Conservation (phyloP, 2,888 invertebrate genomes). For the Fragum sueziense region DNA sequence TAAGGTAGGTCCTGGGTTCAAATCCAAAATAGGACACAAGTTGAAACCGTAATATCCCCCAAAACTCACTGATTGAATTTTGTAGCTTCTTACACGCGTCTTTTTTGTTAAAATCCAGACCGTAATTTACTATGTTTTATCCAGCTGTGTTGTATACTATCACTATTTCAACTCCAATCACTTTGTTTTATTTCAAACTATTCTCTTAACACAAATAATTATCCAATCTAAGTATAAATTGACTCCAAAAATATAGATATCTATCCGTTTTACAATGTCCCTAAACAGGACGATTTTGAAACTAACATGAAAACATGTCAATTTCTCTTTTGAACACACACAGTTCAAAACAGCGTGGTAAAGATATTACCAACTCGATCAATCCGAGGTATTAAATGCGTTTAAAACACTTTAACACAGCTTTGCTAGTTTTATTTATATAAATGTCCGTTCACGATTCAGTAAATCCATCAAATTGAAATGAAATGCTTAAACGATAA, state of each 20-base stretch:
- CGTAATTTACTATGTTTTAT: too few species aligned
- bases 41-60: too few species aligned
- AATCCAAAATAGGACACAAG: slow-evolving; percentile 8
- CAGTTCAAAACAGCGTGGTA: not conserved
- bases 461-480: slow-evolving; percentile 17
- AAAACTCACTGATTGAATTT: too few species aligned
- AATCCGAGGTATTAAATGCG: not conserved
- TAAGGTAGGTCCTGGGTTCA: slow-evolving; percentile 2
- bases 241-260: too few species aligned
- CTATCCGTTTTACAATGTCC: not conserved
- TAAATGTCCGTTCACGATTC: slow-evolving; percentile 22
- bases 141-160: too few species aligned
- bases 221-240: too few species aligned
- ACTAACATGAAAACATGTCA: too few species aligned
- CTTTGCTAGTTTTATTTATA: slow-evolving; percentile 6
- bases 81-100: too few species aligned
- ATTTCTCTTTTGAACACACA: not conserved
- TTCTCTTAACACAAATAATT: too few species aligned
- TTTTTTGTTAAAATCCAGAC: too few species aligned
- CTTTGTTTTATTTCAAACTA: too few species aligned
- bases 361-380: not conserved
- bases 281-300: not conserved
- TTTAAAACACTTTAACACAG: slow-evolving; percentile 11
- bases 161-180: not conserved
- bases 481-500: slow-evolving; percentile 16